phyloP scores from a whole-genome alignment of 2,888 invertebrate species.

The Dugesia japonica region DNA sequence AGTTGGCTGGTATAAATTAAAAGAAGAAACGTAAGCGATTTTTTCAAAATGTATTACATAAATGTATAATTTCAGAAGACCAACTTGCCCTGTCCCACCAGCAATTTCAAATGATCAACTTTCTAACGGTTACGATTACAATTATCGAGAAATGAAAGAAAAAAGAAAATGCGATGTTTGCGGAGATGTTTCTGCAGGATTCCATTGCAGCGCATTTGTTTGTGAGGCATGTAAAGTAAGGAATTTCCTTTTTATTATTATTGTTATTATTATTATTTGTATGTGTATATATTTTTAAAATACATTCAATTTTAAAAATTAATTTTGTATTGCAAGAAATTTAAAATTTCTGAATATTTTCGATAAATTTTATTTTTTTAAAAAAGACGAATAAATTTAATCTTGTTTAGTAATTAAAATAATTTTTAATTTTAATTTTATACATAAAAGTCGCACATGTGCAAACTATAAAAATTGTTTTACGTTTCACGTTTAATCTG shows the following conservation, averaged over 20 bases:
- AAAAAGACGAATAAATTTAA: too few species aligned
- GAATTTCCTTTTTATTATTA: neutral
- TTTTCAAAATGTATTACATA: neutral
- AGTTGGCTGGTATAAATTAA: slow-evolving; percentile 5
- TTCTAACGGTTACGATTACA: neutral
- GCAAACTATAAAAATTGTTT: too few species aligned
- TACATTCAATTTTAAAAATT: too few species aligned
- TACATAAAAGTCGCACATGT: too few species aligned
- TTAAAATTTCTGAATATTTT: too few species aligned
- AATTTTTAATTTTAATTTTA: too few species aligned
- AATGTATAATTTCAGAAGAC: neutral
- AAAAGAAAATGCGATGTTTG: slow-evolving; percentile 40
- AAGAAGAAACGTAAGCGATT: neutral
- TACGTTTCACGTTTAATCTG: too few species aligned
- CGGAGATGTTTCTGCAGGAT: slow-evolving; percentile 43
- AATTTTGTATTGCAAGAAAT: too few species aligned
- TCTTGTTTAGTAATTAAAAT: too few species aligned
- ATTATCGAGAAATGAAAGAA: slow-evolving; percentile 38
- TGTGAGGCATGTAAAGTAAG: slow-evolving; percentile 43
- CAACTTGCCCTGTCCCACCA: neutral
- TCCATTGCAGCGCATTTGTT: slow-evolving; percentile 44
- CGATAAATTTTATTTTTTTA: too few species aligned
- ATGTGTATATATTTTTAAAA: too few species aligned
- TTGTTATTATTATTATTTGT: neutral
- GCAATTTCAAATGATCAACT: neutral